Conservation (phyloP, 1,140 invertebrate genomes). For the Drosophila lowei region DNA sequence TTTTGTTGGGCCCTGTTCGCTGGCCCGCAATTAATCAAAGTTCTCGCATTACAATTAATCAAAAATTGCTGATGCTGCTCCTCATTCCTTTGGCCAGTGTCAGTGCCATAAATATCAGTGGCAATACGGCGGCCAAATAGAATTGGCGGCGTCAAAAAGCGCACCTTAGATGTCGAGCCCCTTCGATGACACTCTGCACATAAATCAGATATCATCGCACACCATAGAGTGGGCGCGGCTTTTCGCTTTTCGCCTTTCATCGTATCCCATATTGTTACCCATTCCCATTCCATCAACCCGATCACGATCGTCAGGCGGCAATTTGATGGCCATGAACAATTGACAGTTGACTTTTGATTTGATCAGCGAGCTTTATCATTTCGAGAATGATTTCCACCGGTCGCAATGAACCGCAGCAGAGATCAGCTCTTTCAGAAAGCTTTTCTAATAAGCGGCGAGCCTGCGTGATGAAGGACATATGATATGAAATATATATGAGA, state of each 20-base stretch:
- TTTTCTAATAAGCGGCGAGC: too few relatives aligned
- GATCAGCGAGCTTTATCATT: background rate
- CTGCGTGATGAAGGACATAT: too few relatives aligned
- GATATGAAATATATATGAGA: too few relatives aligned
- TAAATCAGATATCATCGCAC: conserved; percentile 31
- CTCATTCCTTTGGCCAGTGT: background rate
- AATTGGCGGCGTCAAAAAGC: conserved; percentile 78
- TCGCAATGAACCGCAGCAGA: background rate
- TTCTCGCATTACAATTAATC: conserved; percentile 78
- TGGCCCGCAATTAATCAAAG: conserved; percentile 76
- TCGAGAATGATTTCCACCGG: background rate
- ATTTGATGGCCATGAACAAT: conserved; percentile 76
- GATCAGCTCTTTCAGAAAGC: background rate
- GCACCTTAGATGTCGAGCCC: conserved; percentile 42
- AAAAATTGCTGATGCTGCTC: conserved; percentile 44
- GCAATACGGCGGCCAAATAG: conserved; percentile 54
- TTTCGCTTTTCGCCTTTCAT: conserved; percentile 64
- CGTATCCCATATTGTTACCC: conserved; percentile 2
- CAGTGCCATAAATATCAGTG: conserved; percentile 17
- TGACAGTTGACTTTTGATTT: conserved; percentile 66
- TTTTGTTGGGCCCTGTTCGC: conserved; percentile 63
- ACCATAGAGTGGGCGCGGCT: conserved; percentile 46
- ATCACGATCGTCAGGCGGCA: conserved; percentile 52
- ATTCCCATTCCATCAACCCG: background rate
- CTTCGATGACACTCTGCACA: conserved; percentile 19